Evolutionary conservation across 2,888 invertebrate genomes (phyloP).

Genomic region (Torymus auratus): DNA sequence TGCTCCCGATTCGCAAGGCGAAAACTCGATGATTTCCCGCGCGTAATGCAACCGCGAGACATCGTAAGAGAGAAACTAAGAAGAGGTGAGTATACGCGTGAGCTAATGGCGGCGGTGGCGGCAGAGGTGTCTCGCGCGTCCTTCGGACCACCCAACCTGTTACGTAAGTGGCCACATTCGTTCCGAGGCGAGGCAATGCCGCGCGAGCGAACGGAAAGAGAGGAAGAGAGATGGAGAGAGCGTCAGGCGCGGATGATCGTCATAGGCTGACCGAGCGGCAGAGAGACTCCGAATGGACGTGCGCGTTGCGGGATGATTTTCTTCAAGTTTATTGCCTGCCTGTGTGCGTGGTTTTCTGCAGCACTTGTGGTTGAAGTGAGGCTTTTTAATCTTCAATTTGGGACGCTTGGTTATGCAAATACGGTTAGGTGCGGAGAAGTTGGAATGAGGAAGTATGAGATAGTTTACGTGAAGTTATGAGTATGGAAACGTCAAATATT

Average conservation of each 20-base stretch:
- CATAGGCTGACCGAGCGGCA: neutral
- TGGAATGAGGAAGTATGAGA: no score
- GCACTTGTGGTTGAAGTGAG: neutral
- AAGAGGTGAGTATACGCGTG: neutral
- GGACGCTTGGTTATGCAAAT: no score
- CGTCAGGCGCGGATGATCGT: constrained; percentile 12
- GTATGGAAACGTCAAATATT: no score
- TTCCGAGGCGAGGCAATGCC: constrained; percentile 58
- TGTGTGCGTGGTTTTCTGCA: no score
- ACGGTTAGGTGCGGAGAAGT: no score
- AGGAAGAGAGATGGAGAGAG: constrained; percentile 47
- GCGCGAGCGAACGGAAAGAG: constrained; percentile 45
- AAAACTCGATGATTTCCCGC: neutral
- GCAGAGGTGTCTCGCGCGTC: constrained; percentile 63
- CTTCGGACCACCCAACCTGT: constrained; percentile 68
- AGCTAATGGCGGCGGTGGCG: constrained; percentile 53
- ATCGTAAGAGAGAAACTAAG: neutral
- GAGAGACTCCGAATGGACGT: constrained; percentile 14
- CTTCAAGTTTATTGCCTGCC: no score
- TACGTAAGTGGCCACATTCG: constrained; percentile 65
- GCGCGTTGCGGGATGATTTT: neutral
- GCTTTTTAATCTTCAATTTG: no score
- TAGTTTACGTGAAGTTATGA: no score
- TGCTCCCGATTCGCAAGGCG: neutral
- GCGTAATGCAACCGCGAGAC: neutral